Conservation (phyloP, 2,113 vertebrate genomes). For the Genyomyrus donnyi region DNA sequence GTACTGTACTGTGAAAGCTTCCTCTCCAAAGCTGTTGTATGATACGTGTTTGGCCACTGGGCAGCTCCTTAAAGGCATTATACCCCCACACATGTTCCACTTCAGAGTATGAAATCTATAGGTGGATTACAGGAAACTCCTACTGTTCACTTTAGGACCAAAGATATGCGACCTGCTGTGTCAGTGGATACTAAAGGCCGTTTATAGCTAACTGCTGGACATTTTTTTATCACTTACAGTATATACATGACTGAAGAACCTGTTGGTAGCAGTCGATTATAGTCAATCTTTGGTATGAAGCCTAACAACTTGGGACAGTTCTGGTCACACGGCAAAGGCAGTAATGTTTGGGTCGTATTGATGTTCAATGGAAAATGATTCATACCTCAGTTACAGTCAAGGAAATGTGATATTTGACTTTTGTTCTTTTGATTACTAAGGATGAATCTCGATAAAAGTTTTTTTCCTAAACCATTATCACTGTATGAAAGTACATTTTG, state of each 20-base stretch:
- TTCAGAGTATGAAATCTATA: not conserved
- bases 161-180: not conserved
- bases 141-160: not conserved
- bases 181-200: not conserved
- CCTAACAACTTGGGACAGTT: not conserved
- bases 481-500: not conserved
- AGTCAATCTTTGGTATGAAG: slow-evolving; percentile 3
- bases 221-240: not conserved
- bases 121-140: not conserved
- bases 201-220: not conserved
- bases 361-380: not conserved
- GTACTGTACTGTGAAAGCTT: not conserved
- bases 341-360: slow-evolving; percentile 9
- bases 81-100: not conserved
- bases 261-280: slow-evolving; percentile 16
- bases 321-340: slow-evolving; percentile 14
- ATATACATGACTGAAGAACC: not conserved
- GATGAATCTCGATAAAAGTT: not conserved
- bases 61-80: not conserved
- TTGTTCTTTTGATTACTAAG: not conserved
- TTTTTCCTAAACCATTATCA: not conserved
- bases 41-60: not conserved
- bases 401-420: not conserved
- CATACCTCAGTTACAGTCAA: not conserved
- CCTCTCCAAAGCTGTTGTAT: not conserved